Conservation (phyloP, 2,113 vertebrate genomes). For the Pseudorasbora parva region DNA sequence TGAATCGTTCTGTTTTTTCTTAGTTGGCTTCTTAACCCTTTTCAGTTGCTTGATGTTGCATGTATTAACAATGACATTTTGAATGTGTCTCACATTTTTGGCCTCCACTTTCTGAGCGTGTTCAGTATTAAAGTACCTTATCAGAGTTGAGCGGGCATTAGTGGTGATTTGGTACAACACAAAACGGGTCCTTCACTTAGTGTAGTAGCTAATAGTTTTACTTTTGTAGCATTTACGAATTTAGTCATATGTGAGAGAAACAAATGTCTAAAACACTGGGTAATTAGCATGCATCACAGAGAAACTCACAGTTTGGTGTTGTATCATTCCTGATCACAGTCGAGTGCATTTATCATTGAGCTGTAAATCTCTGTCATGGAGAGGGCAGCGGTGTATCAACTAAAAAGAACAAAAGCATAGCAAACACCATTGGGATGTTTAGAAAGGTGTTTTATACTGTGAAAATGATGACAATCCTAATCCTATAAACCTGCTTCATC, state of each 20-base stretch:
- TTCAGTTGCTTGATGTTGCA: conserved; percentile 14
- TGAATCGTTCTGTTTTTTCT: neutral
- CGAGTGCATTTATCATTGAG: conserved; percentile 8
- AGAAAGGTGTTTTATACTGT: neutral
- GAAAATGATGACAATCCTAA: conserved; percentile 44
- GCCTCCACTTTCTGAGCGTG: neutral
- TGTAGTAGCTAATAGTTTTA: conserved; percentile 19
- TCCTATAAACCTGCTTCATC: neutral
- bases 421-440: neutral
- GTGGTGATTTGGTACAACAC: conserved; percentile 17
- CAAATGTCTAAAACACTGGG: conserved; percentile 61
- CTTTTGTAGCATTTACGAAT: conserved; percentile 18
- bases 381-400: neutral
- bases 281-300: conserved; percentile 55
- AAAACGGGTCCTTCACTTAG: conserved; percentile 18
- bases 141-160: conserved; percentile 4
- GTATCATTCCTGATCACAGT: conserved; percentile 7
- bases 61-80: conserved; percentile 36
- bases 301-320: conserved; percentile 39
- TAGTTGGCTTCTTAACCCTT: neutral
- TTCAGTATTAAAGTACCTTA: conserved; percentile 42
- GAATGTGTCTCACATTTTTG: conserved; percentile 34
- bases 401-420: neutral
- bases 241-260: neutral
- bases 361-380: neutral